These are phyloP conservation scores for Actenoides hombroni DNA, from an alignment of 2,113 vertebrate species.

Conservation along the genomic window DNA sequence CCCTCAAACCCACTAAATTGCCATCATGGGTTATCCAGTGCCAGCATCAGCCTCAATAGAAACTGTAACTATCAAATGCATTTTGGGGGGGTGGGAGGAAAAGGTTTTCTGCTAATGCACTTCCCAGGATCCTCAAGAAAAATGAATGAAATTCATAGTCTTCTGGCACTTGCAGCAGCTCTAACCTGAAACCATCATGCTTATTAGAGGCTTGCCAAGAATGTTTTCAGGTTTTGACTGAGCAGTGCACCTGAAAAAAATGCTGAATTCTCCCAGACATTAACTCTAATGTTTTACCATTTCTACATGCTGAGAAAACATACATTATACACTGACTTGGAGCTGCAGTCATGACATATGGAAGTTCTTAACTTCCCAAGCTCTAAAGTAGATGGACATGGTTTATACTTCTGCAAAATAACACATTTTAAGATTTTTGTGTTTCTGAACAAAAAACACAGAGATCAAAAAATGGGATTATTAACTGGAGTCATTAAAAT, in stretches of 20 bases:
- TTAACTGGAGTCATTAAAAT: background rate
- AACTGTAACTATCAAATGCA: background rate
- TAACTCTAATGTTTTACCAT: background rate
- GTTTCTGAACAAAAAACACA: background rate
- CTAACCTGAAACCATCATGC: background rate
- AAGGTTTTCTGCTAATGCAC: background rate
- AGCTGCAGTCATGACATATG: background rate
- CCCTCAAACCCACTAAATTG: background rate
- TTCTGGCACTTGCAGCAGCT: background rate
- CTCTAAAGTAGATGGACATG: background rate
- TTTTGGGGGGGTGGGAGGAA: background rate
- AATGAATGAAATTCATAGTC: conserved; percentile 11
- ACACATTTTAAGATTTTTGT: background rate
- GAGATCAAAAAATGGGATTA: background rate
- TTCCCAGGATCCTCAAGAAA: background rate
- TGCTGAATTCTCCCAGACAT: background rate
- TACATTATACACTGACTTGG: background rate
- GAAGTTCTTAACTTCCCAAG: background rate
- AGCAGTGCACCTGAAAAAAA: conserved; percentile 11
- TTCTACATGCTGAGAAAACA: background rate
- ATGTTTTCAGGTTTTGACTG: background rate
- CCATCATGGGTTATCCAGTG: background rate
- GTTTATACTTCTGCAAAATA: background rate
- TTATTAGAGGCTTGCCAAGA: background rate
- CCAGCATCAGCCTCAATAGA: background rate